A percentile compares a stretch with the other conserved stretches of the same genome.
Evolutionary conservation across 2,113 vertebrate species (phyloP).

Genomic region (Mohoua ochrocephala): DNA sequence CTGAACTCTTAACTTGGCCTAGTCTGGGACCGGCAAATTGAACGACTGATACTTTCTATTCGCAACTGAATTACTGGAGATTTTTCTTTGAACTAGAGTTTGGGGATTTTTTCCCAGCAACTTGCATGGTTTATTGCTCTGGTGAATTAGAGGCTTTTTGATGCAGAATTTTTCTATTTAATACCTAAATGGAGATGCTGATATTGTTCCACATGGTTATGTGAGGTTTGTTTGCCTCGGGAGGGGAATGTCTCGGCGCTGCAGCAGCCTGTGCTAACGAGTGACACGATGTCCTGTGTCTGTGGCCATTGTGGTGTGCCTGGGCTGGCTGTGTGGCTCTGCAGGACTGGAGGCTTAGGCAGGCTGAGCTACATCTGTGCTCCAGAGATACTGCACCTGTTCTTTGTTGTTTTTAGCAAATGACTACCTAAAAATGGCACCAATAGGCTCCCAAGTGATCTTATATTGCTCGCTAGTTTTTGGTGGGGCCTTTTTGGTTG

Average conservation of each 20-base stretch:
- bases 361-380: background rate
- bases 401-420: background rate
- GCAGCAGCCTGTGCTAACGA: background rate
- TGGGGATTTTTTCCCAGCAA: background rate
- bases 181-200: background rate
- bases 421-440: background rate
- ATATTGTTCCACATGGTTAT: background rate
- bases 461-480: background rate
- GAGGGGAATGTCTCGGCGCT: rapidly evolving
- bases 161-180: background rate
- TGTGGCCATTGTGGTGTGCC: rapidly evolving
- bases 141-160: background rate
- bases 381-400: background rate
- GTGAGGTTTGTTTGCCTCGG: background rate
- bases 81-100: background rate
- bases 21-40: background rate
- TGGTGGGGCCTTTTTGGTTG: background rate
- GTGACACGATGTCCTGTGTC: background rate
- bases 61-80: background rate
- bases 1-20: background rate
- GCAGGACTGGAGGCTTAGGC: background rate
- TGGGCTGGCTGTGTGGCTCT: background rate
- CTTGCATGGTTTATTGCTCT: background rate
- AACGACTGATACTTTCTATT: background rate
- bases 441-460: background rate